Evolutionary conservation across 53 echinoderm and acorn worm genomes (phyloP), one percentile per base, ranked within the genome.

Genomic region (Apostichopus leukothele): DNA sequence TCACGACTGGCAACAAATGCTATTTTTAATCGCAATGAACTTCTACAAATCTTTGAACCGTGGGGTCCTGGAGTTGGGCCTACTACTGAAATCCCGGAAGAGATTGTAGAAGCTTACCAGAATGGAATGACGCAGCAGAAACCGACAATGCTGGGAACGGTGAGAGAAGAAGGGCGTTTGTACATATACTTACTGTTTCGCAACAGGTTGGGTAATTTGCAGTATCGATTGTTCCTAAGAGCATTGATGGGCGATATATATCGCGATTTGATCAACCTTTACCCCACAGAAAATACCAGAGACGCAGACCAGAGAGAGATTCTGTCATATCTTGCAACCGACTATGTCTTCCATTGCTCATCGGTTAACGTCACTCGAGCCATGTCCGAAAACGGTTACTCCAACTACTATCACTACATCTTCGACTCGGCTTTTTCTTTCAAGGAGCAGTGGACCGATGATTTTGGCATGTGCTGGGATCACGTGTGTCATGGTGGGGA

Each of bases 401-500:
- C n/a, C 7, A 51, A 75, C 74, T 75, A 75, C 54, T 87, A 87
- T 18, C 85, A 85, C 50, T 89, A 83, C 54, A 83, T 89, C 21
- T 67, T 89, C 1, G 81, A 89, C 53, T 10, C 51, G 8, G 74
- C 89, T 5, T 73, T 89, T 11, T 81, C 73, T 12, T 89, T 89
- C 25, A 73, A 50, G 7, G 89, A 79, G 27, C 53, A 76, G 83
- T 79, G 89, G 74, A 85, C 85, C 50, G 83, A 63, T 52, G 76
- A 89, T 51, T 89, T 80, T 16, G 1, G 16, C 1, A 76, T 80
- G 80, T 89, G 89, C 54, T 59, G 71, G 76, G 74, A 74, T 26
- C 89, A 89, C 81, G 80, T 76, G 21, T 89, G 89, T 71, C 89
- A 89, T 53, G 89, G 89, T 51, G 74, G 80, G 13, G 89, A 89